Base-by-base conservation (phyloP, 2,113 vertebrate species). In the Amblyopsis rosae region DNA sequence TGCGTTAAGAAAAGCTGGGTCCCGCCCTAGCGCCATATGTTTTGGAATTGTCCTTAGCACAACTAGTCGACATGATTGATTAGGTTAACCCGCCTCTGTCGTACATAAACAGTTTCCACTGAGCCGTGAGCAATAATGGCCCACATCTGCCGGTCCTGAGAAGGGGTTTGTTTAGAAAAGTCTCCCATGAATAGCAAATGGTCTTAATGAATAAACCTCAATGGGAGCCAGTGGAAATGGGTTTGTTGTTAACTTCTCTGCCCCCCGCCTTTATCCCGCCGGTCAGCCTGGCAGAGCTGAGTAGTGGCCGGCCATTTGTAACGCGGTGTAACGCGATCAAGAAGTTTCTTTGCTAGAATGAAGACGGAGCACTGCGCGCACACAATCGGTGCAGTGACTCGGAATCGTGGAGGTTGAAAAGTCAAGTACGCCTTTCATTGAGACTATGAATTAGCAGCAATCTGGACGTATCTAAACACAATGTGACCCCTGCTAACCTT, bases 1-100 rank as follows among this genome's bases (percentile, higher is more conserved):
- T 4, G 72, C 7, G 63, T 67, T 75, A 70, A 72, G 70, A 81
- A 80, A 82, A 84, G 84, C 69, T 65, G 41, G 78, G 81, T 66
- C 71, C 82, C 88, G 53, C 75, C 88, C 86, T 86, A 58, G 69
- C 82, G 83, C 92, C 93, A 93, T 94, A 94, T 93, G 93, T 67
- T 77, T 69, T 81, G 74, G 79, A 78, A 83, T 87, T 82, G 90
- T 89, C 92, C 69, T 88, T 81, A 90, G 89, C 89, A 90, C 91
- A 90, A 90, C 90, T 82, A 86, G 89, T 91, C 86, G 86, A 88
- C 87, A 72, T 93, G 92, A 93, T 93, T 93, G 92, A 93, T 93
- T 92, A 89, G 91, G 83, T 84, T 82, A 89, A 88, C 89, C 90
- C 91, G 90, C 92, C 91, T 89, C 82, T 83, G 77, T 76, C 61